Evolutionary conservation across 1,140 invertebrate species (phyloP).

Genomic region (Delia radicum): DNA sequence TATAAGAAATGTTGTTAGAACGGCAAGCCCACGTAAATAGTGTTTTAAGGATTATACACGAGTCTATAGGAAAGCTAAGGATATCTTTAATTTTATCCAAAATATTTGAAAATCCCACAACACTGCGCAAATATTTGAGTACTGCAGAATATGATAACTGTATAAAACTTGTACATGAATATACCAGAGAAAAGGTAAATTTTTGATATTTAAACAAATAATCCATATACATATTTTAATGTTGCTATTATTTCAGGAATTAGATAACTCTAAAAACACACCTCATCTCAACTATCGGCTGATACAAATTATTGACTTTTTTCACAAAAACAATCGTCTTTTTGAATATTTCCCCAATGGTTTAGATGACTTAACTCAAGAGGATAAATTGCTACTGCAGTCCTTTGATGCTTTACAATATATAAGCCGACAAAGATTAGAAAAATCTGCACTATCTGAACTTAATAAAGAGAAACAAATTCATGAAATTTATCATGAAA

Average conservation of each 20-base stretch:
- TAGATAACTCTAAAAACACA: neutral
- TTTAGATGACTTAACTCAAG: neutral
- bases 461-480: slow-evolving; percentile 27
- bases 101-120: slow-evolving; percentile 22
- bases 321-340: slow-evolving; percentile 27
- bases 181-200: slow-evolving; percentile 8
- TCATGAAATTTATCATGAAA: slow-evolving; percentile 30
- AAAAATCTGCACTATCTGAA: slow-evolving; percentile 25
- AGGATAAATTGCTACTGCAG: slow-evolving; percentile 26
- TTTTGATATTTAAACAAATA: too few species aligned
- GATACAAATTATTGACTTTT: slow-evolving; percentile 28
- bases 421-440: slow-evolving; percentile 24
- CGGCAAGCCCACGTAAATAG: slow-evolving; percentile 18
- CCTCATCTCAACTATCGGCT: slow-evolving; percentile 12
- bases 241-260: neutral
- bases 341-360: slow-evolving; percentile 11
- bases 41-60: slow-evolving; percentile 23
- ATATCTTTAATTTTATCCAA: slow-evolving; percentile 25
- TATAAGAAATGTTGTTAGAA: slow-evolving; percentile 23
- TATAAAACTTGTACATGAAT: slow-evolving; percentile 1
- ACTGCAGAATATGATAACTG: slow-evolving; percentile 3
- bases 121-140: slow-evolving; percentile 5
- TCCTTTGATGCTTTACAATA: slow-evolving; percentile 12
- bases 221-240: neutral
- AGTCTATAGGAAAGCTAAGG: slow-evolving; percentile 27